Evolutionary conservation across 2,888 invertebrate genomes (phyloP).

Genomic region (Drosophila monieri): DNA sequence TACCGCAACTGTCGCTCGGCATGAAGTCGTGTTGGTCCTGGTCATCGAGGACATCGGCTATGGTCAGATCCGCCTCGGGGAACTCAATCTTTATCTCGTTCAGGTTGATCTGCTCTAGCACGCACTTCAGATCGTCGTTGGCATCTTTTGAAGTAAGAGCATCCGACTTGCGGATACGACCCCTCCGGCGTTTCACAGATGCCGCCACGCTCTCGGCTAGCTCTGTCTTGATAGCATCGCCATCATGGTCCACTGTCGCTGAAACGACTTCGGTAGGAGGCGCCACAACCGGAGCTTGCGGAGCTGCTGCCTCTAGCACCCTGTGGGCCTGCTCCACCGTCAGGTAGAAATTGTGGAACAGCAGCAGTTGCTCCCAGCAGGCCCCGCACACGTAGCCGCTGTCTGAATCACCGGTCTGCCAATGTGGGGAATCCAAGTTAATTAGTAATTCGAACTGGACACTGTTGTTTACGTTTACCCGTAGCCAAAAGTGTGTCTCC

Average conservation of each 20-base stretch:
- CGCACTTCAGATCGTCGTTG: slow-evolving; percentile 49
- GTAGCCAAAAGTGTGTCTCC: slow-evolving; percentile 74
- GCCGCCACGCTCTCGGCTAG: slow-evolving; percentile 54
- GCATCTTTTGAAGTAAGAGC: slow-evolving; percentile 5
- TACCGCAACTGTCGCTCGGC: slow-evolving; percentile 28
- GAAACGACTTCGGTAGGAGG: slow-evolving; percentile 5
- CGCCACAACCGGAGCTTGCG: background rate
- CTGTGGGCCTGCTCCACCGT: slow-evolving; percentile 67
- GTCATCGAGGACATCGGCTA: slow-evolving; percentile 63
- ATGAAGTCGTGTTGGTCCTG: slow-evolving; percentile 53
- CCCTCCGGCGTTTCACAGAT: slow-evolving; percentile 67
- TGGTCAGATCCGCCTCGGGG: slow-evolving; percentile 61
- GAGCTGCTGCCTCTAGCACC: slow-evolving; percentile 14
- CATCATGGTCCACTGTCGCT: background rate
- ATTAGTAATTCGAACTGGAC: background rate
- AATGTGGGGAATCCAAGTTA: slow-evolving; percentile 1
- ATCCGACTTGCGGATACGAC: slow-evolving; percentile 52
- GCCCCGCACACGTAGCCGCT: slow-evolving; percentile 53
- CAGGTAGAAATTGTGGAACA: slow-evolving; percentile 77
- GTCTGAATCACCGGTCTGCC: slow-evolving; percentile 38
- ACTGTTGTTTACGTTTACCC: slow-evolving; percentile 40
- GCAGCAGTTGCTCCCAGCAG: slow-evolving; percentile 72
- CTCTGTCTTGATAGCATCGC: slow-evolving; percentile 42
- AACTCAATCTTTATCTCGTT: slow-evolving; percentile 68
- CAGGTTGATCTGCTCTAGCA: slow-evolving; percentile 60